Evolutionary conservation across 1,140 invertebrate species (phyloP).

Genomic region (Steinernema feltiae): DNA sequence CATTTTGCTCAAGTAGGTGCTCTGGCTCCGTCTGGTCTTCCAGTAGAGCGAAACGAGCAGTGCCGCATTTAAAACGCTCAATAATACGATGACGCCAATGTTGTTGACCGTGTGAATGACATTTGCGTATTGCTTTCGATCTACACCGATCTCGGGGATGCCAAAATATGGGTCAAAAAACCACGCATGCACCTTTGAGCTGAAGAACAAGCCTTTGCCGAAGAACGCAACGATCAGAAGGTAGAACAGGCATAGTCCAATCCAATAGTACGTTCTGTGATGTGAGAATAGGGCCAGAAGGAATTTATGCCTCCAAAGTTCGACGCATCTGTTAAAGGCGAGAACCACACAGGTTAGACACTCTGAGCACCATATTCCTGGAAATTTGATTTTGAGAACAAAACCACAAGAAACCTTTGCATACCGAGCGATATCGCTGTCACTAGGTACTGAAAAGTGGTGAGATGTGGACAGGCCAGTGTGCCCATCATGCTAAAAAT

Average conservation of each 20-base stretch:
- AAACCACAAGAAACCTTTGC: background rate
- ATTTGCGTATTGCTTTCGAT: background rate
- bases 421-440: slow-evolving; percentile 11
- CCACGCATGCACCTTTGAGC: background rate
- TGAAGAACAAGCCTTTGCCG: background rate
- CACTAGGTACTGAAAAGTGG: background rate
- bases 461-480: slow-evolving; percentile 13
- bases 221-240: background rate
- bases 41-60: background rate
- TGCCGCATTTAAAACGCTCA: background rate
- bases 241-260: background rate
- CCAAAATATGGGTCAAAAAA: background rate
- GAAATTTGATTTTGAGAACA: background rate
- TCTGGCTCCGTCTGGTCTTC: background rate
- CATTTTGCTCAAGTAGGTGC: background rate
- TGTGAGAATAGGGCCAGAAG: slow-evolving; percentile 14
- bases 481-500: background rate
- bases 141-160: background rate
- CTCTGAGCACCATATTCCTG: slow-evolving; percentile 17
- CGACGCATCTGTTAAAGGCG: slow-evolving; percentile 17
- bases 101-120: background rate
- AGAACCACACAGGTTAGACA: slow-evolving; percentile 21
- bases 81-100: background rate
- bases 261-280: slow-evolving; percentile 5
- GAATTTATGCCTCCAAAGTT: slow-evolving; percentile 3